phyloP scores from a whole-genome alignment of 2,797 vertebrate genomes.

The Pangasius larnaudii region DNA sequence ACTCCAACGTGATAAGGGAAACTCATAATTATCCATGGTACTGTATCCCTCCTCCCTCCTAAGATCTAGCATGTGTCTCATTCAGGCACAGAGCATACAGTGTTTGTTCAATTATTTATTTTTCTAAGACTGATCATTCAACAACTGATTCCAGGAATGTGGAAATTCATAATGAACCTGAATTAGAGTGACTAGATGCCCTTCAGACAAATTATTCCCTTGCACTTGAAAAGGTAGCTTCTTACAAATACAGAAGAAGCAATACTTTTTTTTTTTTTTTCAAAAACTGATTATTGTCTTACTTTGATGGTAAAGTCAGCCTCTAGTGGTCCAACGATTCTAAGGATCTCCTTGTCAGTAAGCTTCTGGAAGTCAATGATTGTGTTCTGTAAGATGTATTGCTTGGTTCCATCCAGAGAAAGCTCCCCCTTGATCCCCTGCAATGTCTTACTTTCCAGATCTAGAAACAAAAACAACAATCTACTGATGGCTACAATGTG shows the following conservation, averaged over 20 bases:
- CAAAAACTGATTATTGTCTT: constrained; percentile 60
- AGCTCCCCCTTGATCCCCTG: constrained; percentile 85
- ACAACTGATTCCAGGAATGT: background rate
- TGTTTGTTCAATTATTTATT: background rate
- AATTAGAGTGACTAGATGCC: background rate
- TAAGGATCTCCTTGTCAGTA: constrained; percentile 90
- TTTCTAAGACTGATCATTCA: background rate
- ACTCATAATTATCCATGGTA: constrained; percentile 37
- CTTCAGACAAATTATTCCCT: background rate
- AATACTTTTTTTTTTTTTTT: background rate
- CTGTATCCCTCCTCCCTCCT: constrained; percentile 20
- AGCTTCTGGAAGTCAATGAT: constrained; percentile 92
- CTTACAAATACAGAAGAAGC: background rate
- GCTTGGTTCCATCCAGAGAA: constrained; percentile 79
- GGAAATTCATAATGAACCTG: background rate
- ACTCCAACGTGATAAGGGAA: constrained; percentile 37
- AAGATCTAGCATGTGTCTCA: constrained; percentile 9
- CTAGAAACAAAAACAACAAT: constrained; percentile 65
- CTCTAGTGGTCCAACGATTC: constrained; percentile 87
- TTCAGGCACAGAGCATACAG: background rate
- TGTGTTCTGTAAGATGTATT: constrained; percentile 89
- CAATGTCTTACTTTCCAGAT: constrained; percentile 92
- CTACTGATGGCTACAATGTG: constrained; percentile 18
- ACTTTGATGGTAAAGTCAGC: constrained; percentile 96
- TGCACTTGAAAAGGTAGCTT: constrained; percentile 17